These are phyloP conservation scores for Xiphorhynchus elegans DNA, from an alignment of 2,113 vertebrate species.

Conservation along the genomic window DNA sequence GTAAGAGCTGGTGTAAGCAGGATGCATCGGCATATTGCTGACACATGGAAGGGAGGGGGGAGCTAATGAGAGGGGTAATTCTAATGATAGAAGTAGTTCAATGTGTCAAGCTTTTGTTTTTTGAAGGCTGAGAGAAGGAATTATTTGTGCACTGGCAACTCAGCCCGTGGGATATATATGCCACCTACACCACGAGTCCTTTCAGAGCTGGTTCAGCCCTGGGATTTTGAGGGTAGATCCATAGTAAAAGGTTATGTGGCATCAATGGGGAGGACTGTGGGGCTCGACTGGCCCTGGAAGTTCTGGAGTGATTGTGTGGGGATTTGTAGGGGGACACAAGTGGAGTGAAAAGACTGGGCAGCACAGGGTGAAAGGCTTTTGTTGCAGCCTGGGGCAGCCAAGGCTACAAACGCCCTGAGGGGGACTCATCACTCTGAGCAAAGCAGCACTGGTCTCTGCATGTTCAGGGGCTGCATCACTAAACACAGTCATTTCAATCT, in stretches of 20 bases:
- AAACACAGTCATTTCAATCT: conserved; percentile 34
- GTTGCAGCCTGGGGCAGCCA: neutral
- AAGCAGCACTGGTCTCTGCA: neutral
- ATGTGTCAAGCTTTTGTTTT: conserved; percentile 45
- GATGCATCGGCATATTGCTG: conserved; percentile 40
- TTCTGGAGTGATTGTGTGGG: neutral
- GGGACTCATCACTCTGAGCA: neutral
- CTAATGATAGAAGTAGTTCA: conserved; percentile 49
- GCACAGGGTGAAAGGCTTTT: neutral
- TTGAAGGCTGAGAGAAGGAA: neutral
- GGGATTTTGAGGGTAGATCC: neutral
- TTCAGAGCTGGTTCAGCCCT: neutral
- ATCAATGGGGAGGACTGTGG: neutral
- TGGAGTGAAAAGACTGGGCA: neutral
- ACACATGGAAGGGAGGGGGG: conserved; percentile 9
- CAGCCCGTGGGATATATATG: neutral
- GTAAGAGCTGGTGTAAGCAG: conserved; percentile 52
- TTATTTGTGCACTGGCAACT: neutral
- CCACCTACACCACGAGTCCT: neutral
- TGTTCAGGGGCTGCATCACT: conserved; percentile 17
- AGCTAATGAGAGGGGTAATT: conserved; percentile 64
- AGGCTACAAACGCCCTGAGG: neutral
- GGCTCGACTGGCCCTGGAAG: neutral
- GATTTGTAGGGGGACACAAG: neutral
- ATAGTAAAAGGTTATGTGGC: neutral